phyloP scores from a whole-genome alignment of 2,797 vertebrate species.

The Nasua narica region DNA sequence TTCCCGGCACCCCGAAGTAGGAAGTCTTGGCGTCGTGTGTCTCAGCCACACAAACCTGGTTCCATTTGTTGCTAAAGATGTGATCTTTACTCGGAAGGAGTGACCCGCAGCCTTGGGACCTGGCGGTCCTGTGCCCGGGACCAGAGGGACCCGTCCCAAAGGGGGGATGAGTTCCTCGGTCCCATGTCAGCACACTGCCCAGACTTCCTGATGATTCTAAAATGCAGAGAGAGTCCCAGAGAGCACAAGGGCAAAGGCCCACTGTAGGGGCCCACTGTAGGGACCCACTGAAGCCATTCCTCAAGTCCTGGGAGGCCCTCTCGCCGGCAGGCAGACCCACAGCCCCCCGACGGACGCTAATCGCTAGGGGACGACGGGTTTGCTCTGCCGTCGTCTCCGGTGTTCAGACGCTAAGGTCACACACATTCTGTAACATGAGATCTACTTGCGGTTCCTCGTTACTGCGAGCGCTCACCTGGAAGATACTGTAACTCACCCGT shows the following conservation, averaged over 20 bases:
- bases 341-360: rapidly evolving
- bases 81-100: rapidly evolving
- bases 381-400: rapidly evolving
- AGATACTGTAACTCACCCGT: constrained; percentile 85
- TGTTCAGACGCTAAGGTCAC: neutral
- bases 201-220: neutral
- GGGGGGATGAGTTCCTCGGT: neutral
- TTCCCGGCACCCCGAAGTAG: neutral
- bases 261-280: rapidly evolving
- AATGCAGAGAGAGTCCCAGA: neutral
- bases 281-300: rapidly evolving
- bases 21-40: neutral
- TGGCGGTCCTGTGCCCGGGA: neutral
- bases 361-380: rapidly evolving
- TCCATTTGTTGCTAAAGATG: neutral
- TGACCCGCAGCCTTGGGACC: neutral
- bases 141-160: neutral
- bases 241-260: neutral
- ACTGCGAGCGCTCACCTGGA: neutral
- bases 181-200: too few relatives aligned
- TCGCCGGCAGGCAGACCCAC: rapidly evolving
- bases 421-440: neutral
- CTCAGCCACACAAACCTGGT: neutral
- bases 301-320: rapidly evolving
- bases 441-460: rapidly evolving